Evolutionary conservation across 2,888 invertebrate genomes (phyloP).

Genomic region (Catocala fraxini): DNA sequence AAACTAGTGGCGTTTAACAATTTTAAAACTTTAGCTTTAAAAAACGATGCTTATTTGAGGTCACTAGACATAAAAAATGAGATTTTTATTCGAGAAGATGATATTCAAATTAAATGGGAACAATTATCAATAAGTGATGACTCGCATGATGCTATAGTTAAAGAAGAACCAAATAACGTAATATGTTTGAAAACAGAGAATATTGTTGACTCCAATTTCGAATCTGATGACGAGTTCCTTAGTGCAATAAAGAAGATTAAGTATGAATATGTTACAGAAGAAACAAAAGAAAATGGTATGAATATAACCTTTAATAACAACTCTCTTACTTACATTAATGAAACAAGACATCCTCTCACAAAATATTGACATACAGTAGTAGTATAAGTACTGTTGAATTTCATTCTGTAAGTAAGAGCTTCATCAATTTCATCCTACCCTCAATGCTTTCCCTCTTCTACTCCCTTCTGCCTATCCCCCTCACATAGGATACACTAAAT

Average conservation of each 20-base stretch:
- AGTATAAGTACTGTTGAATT: no score
- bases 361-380: no score
- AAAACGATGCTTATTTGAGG: slow-evolving; percentile 66
- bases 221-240: slow-evolving; percentile 71
- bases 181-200: slow-evolving; percentile 27
- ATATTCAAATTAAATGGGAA: slow-evolving; percentile 36
- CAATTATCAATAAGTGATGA: slow-evolving; percentile 26
- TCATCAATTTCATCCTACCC: no score
- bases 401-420: no score
- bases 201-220: slow-evolving; percentile 47
- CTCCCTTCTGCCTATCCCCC: no score
- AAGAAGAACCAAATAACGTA: slow-evolving; percentile 38
- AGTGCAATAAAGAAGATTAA: slow-evolving; percentile 56
- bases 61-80: slow-evolving; percentile 51
- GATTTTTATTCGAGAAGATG: slow-evolving; percentile 35
- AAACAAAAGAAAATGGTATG: slow-evolving; percentile 63
- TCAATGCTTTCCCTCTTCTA: no score
- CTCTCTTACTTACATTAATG: no score
- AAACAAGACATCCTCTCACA: no score
- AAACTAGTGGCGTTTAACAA: slow-evolving; percentile 68
- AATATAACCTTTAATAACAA: no score
- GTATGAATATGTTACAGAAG: slow-evolving; percentile 59
- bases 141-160: slow-evolving; percentile 44
- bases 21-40: slow-evolving; percentile 70
- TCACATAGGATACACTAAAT: no score